These are phyloP conservation scores for Tinamus guttatus DNA, from an alignment of 2,113 vertebrate genomes.

Conservation along the genomic window DNA sequence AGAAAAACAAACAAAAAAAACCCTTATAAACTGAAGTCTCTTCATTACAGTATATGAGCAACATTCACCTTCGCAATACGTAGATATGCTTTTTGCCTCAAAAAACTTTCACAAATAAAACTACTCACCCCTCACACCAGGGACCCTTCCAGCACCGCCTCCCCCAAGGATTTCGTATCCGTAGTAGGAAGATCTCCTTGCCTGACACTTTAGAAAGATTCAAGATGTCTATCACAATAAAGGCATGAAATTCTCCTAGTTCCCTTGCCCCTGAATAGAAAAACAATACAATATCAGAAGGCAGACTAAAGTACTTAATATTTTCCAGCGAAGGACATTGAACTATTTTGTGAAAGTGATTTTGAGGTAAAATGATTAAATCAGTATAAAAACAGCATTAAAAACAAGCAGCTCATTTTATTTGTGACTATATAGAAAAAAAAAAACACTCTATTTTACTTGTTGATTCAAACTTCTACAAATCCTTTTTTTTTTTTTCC, in stretches of 20 bases:
- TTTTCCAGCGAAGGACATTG: not conserved
- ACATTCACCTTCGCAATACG: not conserved
- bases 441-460: not conserved
- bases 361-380: not conserved
- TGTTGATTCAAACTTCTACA: not conserved
- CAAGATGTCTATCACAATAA: slow-evolving; percentile 85
- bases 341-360: not conserved
- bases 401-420: not conserved
- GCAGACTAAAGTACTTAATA: not conserved
- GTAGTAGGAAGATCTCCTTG: slow-evolving; percentile 80
- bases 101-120: not conserved
- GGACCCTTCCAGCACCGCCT: slow-evolving; percentile 88
- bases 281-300: not conserved
- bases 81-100: not conserved
- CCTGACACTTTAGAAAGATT: slow-evolving; percentile 76
- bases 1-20: too few relatives aligned
- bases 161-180: slow-evolving; percentile 94
- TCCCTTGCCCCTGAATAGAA: slow-evolving; percentile 78
- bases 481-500: not conserved
- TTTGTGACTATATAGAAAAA: not conserved
- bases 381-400: not conserved
- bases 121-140: slow-evolving; percentile 86
- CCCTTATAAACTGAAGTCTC: not conserved
- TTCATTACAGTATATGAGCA: not conserved
- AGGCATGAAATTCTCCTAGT: slow-evolving; percentile 89